Percentiles rank a stretch among this genome's conserved stretches.
Evolutionary conservation across 2,888 invertebrate species (phyloP).

Genomic region (Polymixis lichenea): DNA sequence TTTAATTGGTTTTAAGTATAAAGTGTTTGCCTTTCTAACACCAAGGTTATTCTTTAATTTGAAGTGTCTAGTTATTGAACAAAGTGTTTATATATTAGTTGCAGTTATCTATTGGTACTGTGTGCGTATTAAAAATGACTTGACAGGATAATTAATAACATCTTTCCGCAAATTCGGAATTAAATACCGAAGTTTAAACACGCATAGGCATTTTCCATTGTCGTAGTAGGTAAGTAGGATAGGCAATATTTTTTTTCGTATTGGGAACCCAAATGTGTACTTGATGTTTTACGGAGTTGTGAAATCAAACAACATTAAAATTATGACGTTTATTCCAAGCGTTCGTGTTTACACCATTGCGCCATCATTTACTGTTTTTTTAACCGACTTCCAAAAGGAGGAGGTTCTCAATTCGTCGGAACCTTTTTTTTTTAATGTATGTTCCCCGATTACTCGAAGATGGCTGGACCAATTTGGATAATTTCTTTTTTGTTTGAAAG

Average conservation of each 20-base stretch:
- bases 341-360: too few relatives aligned
- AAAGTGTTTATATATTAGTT: slow-evolving; percentile 2
- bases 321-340: too few relatives aligned
- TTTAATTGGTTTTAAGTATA: slow-evolving; percentile 7
- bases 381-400: too few relatives aligned
- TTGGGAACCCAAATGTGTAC: background rate
- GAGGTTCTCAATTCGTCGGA: too few relatives aligned
- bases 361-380: too few relatives aligned
- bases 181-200: background rate
- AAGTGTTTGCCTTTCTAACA: slow-evolving; percentile 53
- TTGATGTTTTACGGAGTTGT: too few relatives aligned
- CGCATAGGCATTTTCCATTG: slow-evolving; percentile 9
- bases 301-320: too few relatives aligned
- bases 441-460: too few relatives aligned
- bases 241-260: background rate
- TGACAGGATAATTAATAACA: slow-evolving; percentile 1
- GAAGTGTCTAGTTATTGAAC: background rate
- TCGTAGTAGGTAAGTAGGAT: background rate
- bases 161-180: slow-evolving; percentile 11
- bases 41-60: slow-evolving; percentile 59
- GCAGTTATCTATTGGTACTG: background rate
- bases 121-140: background rate
- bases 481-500: too few relatives aligned
- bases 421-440: too few relatives aligned
- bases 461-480: too few relatives aligned